Evolutionary conservation across 2,888 invertebrate species (phyloP), one percentile per base, ranked within the genome.

Genomic region (Teinopalpus imperialis): DNA sequence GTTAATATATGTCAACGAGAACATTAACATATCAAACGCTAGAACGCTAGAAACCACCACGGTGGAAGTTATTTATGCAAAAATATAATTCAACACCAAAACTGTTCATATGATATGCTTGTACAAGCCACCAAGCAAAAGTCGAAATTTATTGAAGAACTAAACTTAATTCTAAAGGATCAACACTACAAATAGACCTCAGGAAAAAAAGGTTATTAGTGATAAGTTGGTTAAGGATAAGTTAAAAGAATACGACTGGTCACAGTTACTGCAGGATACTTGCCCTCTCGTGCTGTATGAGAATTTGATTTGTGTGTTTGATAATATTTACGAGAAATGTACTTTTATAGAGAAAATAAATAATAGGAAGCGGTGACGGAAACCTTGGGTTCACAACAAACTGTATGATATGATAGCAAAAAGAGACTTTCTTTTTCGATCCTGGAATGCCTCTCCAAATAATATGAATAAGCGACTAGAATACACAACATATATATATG

Each of bases 321-420:
- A 18, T 16, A 29, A 8, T 9, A 18, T 39, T 8, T 16, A 20
- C 12, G 29, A 39, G 3, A 16, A 31, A 30, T 31, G 18, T 40
- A 23, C 23, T 18, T 13, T 12, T 21, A 20, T 3, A 16, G 16
- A 10, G 20, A 40, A 31, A n/a, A 12, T 16, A 13, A 40, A 20
- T 20, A 29, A 21, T 20, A 40, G 21, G 16, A 40, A 27, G 14
- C 12, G 29, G 14, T 18, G 7, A 16, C 21, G 20, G 14, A 30
- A 40, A 29, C 40, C 40, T 8, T 31, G 39, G 39, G n/a, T 39
- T 9, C 5, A 16, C n/a, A 39, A 39, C n/a, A 21, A 30, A 20
- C 8, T 40, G 1, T 21, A 30, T 21, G 2, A 29, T 9, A 40
- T 40, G 29, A 29, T 40, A 12, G n/a, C 8, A 12, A 21, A 10